Evolutionary conservation across 2,888 invertebrate genomes (phyloP), one percentile per base, ranked within the genome.

Genomic region (Artemia sinica): DNA sequence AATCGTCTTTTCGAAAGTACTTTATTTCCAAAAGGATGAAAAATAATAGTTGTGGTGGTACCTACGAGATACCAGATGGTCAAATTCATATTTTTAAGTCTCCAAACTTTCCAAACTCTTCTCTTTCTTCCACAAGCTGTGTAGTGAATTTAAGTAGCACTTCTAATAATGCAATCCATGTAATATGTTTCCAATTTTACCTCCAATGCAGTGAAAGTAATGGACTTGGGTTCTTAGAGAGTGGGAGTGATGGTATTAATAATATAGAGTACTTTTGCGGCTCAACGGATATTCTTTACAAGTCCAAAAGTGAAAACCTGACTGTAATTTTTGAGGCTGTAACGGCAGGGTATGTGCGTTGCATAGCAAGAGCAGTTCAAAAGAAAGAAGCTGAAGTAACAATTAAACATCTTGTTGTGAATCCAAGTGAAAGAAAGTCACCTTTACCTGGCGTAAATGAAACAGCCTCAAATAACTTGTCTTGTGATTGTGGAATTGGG

Each of bases 221-320:
- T 8, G 58, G 58, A 14, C 10, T 58, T 14, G 58, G 10, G 14
- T 58, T 58, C 10, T 58, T 18, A 18, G 18, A 58, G 18, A 9
- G 14, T n/a, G 58, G 14, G 18, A n/a, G 18, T n/a, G 14, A 14
- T 58, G 18, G 58, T 10, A 41, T 9, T 2, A 65, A 65, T 8
- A 50, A 68, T 18, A 70, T 65, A 48, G 13, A 65, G 13, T 68
- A 68, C 28, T 69, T 51, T 66, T 71, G 71, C 49, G 71, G 71
- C 1, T 66, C 68, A 11, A 13, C 70, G 4, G 49, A 71, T 12
- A 67, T 71, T n/a, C 50, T 65, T n/a, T 58, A 58, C 9, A n/a
- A 14, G 18, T 58, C 58, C 1, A 18, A 8, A n/a, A 18, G 7
- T 8, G 14, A 18, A 18, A 58, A 58, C 18, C 18, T 58, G 58